Conservation (phyloP, 2,888 invertebrate species). For the Athalia cordata region DNA sequence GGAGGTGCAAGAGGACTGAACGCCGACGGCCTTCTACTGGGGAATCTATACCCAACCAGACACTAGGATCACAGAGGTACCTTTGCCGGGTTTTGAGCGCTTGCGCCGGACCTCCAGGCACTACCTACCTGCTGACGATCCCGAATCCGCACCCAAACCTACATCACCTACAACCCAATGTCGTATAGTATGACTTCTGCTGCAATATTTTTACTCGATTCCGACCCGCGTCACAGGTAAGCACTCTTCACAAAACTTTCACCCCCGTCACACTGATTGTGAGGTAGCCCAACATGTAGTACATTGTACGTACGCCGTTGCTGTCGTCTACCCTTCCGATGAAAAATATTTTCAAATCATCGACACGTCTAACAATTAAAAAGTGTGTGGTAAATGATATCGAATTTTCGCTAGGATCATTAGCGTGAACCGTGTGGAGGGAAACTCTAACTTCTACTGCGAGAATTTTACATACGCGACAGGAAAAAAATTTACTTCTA, state of each 20-base stretch:
- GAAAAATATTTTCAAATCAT: too few relatives aligned
- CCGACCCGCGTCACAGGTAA: constrained; percentile 21
- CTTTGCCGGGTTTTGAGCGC: constrained; percentile 32
- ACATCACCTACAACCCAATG: too few relatives aligned
- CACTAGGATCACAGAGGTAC: constrained; percentile 11
- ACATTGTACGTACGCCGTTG: neutral
- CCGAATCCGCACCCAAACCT: neutral
- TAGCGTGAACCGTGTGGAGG: too few relatives aligned
- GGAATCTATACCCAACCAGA: constrained; percentile 65
- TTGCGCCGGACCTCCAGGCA: constrained; percentile 30
- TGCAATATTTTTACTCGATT: constrained; percentile 19
- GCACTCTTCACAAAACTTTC: constrained; percentile 17
- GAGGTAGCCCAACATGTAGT: too few relatives aligned
- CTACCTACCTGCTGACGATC: constrained; percentile 5
- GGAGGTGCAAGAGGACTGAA: constrained; percentile 63
- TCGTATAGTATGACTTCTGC: neutral
- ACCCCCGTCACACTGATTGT: neutral
- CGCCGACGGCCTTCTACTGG: constrained; percentile 55
- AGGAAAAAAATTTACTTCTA: too few relatives aligned
- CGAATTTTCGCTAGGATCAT: too few relatives aligned
- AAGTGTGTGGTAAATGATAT: too few relatives aligned
- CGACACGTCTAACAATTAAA: too few relatives aligned
- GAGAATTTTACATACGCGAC: too few relatives aligned
- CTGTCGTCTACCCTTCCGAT: too few relatives aligned
- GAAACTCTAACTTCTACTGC: too few relatives aligned